A percentile compares a stretch with the other conserved stretches of the same genome.
phyloP scores from a whole-genome alignment of 2,888 invertebrate genomes.

The Cheiracanthium punctorium region DNA sequence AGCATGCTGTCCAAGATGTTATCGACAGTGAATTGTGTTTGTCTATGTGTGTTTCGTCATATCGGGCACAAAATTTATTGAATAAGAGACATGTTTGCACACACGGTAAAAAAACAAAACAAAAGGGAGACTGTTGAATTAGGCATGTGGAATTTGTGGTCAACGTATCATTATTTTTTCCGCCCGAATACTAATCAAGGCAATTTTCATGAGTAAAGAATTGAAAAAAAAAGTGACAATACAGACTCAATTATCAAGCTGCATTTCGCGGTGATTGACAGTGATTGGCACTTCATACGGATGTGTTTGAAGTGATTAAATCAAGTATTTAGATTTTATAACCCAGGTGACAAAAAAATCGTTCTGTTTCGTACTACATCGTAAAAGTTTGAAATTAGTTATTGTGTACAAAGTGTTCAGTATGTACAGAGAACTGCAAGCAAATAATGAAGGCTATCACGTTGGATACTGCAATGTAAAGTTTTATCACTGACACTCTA shows the following conservation, averaged over 20 bases:
- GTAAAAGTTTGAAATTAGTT: background rate
- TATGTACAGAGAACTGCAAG: background rate
- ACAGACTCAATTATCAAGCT: background rate
- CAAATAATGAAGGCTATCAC: background rate
- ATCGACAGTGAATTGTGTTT: slow-evolving; percentile 20
- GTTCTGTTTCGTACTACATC: background rate
- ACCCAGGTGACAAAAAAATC: background rate
- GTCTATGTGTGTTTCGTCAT: slow-evolving; percentile 51
- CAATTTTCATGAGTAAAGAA: background rate
- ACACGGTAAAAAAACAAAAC: too few relatives aligned
- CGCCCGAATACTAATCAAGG: background rate
- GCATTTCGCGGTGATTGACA: background rate
- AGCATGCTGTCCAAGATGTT: slow-evolving; percentile 14
- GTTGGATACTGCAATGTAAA: background rate
- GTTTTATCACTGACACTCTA: too few relatives aligned
- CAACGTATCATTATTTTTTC: background rate
- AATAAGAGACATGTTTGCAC: background rate
- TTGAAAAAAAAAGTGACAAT: background rate
- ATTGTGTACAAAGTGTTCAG: background rate
- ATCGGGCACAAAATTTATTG: slow-evolving; percentile 46
- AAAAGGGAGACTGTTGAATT: background rate
- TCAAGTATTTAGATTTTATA: background rate
- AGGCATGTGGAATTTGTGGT: background rate
- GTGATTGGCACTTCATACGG: background rate
- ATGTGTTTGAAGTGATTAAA: background rate